A percentile compares a stretch with the other conserved stretches of the same genome.
Evolutionary conservation across 2,888 invertebrate genomes (phyloP).

Genomic region (Brenthis daphne): DNA sequence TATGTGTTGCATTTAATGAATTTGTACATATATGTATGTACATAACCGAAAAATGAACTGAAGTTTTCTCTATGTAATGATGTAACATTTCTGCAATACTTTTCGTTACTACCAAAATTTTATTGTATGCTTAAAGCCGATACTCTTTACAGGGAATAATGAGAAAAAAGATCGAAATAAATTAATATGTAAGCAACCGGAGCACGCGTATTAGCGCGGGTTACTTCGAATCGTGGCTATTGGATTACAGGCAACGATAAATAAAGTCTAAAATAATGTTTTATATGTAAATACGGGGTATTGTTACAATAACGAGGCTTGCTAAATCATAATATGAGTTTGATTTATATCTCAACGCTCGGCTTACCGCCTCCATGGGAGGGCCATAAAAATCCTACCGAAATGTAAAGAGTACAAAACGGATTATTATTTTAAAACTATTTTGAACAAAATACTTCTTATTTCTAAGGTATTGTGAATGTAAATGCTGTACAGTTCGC

Average conservation of each 20-base stretch:
- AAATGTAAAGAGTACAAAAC: constrained; percentile 49
- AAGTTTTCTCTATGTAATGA: too few relatives aligned
- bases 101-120: background rate
- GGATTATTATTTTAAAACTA: constrained; percentile 19
- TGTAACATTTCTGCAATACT: too few relatives aligned
- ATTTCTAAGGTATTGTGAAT: constrained; percentile 27
- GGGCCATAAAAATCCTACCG: constrained; percentile 69
- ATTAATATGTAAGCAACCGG: constrained; percentile 62
- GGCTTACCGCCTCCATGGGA: constrained; percentile 74
- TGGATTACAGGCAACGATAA: constrained; percentile 65
- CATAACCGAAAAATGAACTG: too few relatives aligned
- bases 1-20: background rate
- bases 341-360: constrained; percentile 81
- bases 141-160: constrained; percentile 40
- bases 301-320: constrained; percentile 85
- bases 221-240: constrained; percentile 56
- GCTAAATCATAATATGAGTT: constrained; percentile 83
- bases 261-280: constrained; percentile 75
- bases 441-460: constrained; percentile 26
- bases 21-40: too few relatives aligned
- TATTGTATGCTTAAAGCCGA: constrained; percentile 16
- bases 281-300: constrained; percentile 83
- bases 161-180: constrained; percentile 51
- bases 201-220: constrained; percentile 51
- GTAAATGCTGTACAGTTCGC: constrained; percentile 14